Conservation (phyloP, 2,888 invertebrate species). For the Sarcophaga rosellei region DNA sequence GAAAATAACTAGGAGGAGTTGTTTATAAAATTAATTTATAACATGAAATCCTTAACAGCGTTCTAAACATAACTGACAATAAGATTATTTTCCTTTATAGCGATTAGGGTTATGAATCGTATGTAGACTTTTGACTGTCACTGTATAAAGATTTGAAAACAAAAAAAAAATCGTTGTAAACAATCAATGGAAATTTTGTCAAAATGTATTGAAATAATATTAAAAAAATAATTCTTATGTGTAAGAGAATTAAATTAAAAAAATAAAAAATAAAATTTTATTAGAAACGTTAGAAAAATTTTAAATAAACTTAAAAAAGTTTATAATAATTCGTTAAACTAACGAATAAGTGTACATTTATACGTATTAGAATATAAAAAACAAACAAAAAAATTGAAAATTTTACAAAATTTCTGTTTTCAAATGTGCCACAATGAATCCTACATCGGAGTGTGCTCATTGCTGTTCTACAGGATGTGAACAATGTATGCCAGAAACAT, state of each 20-base stretch:
- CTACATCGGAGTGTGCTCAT: slow-evolving; percentile 16
- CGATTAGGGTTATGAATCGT: too few species aligned
- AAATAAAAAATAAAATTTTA: not conserved
- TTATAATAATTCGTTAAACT: not conserved
- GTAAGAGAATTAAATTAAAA: not conserved
- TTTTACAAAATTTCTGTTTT: slow-evolving; percentile 36
- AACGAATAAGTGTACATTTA: slow-evolving; percentile 1
- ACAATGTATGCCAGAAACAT: slow-evolving; percentile 10
- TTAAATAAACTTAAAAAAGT: slow-evolving; percentile 2
- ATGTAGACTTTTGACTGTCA: too few species aligned
- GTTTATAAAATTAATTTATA: too few species aligned
- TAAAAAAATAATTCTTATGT: not conserved
- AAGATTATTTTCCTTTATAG: too few species aligned
- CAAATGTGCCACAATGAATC: slow-evolving; percentile 33
- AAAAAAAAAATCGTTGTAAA: slow-evolving; percentile 32
- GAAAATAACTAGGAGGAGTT: too few species aligned
- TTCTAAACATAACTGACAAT: too few species aligned
- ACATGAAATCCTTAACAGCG: too few species aligned
- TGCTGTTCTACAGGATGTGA: slow-evolving; percentile 10
- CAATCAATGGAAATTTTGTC: slow-evolving; percentile 48
- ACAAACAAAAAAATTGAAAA: not conserved
- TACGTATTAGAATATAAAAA: too few species aligned
- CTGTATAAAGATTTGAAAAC: too few species aligned
- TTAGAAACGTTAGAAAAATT: slow-evolving; percentile 11
- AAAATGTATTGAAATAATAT: slow-evolving; percentile 25